Percentiles rank a stretch among this genome's conserved stretches.
phyloP scores from a whole-genome alignment of 2,888 invertebrate genomes.

The Tetranychus truncatus region DNA sequence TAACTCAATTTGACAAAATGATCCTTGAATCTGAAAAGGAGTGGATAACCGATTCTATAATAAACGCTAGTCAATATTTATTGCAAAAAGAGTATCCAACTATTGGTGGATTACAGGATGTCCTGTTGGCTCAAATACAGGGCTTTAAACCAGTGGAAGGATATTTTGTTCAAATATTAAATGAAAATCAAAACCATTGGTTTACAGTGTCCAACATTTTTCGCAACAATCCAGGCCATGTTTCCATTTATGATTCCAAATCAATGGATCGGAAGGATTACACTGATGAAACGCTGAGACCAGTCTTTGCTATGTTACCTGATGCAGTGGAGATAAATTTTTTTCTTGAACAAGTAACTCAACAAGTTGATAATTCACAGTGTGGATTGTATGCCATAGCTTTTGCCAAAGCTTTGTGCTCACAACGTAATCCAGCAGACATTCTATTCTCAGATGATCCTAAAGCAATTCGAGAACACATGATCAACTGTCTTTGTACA shows the following conservation, averaged over 20 bases:
- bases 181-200: slow-evolving; percentile 12
- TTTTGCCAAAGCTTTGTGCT: slow-evolving; percentile 12
- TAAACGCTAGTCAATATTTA: slow-evolving; percentile 33
- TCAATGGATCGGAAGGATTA: not conserved
- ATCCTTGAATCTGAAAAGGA: slow-evolving; percentile 32
- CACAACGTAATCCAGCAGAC: slow-evolving; percentile 2
- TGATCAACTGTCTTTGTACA: not conserved
- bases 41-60: slow-evolving; percentile 34
- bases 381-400: slow-evolving; percentile 15
- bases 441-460: slow-evolving; percentile 5
- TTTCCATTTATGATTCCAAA: slow-evolving; percentile 13
- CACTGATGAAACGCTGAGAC: not conserved
- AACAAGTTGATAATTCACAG: slow-evolving; percentile 12
- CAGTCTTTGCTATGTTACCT: not conserved
- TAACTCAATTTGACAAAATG: slow-evolving; percentile 31
- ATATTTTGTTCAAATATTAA: slow-evolving; percentile 11
- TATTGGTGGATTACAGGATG: slow-evolving; percentile 9
- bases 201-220: slow-evolving; percentile 4
- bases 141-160: not conserved
- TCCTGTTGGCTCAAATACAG: not conserved
- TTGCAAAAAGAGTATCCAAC: slow-evolving; percentile 12
- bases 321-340: not conserved
- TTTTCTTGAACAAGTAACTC: not conserved
- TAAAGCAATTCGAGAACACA: not conserved
- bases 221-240: not conserved